phyloP scores from a whole-genome alignment of 1,140 invertebrate species.

The Asbolus verrucosus region DNA sequence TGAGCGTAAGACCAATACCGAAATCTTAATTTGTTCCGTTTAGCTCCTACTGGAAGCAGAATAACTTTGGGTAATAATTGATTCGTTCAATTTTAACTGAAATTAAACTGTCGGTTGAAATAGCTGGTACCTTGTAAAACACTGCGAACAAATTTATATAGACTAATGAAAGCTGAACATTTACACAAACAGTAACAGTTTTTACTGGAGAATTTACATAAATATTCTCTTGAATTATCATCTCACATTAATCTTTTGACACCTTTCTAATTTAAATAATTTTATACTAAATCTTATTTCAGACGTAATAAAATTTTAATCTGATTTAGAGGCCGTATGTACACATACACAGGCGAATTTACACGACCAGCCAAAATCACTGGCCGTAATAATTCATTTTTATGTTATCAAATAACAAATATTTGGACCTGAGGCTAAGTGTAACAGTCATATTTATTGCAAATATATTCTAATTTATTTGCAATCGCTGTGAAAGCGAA shows the following conservation, averaged over 20 bases:
- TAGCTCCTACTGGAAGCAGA: background rate
- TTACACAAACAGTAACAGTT: background rate
- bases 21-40: too few relatives aligned
- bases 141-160: background rate
- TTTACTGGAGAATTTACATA: background rate
- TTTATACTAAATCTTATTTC: conserved; percentile 13
- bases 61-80: conserved; percentile 1
- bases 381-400: conserved; percentile 6
- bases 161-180: conserved; percentile 8
- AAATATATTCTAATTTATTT: background rate
- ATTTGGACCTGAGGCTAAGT: background rate
- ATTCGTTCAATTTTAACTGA: background rate
- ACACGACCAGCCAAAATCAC: background rate
- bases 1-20: too few relatives aligned
- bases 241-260: conserved; percentile 19
- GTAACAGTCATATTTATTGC: background rate
- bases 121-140: conserved; percentile 20
- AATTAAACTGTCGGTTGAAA: conserved; percentile 22
- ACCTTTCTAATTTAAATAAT: conserved; percentile 16
- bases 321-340: background rate
- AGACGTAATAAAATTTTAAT: conserved; percentile 23
- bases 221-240: conserved; percentile 13
- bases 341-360: background rate
- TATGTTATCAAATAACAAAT: conserved; percentile 8
- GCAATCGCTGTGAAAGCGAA: too few relatives aligned